phyloP scores from a whole-genome alignment of 2,797 vertebrate genomes.

The Scarus forsteni region DNA sequence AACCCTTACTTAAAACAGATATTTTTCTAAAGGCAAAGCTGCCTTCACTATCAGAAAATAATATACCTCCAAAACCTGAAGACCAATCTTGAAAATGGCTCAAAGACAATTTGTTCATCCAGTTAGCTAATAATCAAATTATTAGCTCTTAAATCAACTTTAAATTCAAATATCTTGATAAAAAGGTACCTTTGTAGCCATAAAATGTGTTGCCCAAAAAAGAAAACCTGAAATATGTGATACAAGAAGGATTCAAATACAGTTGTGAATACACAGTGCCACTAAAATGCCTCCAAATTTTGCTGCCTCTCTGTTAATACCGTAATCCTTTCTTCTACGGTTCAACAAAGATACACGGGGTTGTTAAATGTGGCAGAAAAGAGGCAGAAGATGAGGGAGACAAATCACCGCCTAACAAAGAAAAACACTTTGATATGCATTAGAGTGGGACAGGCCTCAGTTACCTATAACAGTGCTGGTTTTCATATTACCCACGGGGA shows the following conservation, averaged over 20 bases:
- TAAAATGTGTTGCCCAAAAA: neutral
- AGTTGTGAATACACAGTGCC: neutral
- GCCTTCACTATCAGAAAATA: too few relatives aligned
- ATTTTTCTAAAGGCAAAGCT: too few relatives aligned
- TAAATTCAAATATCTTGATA: neutral
- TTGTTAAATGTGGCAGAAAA: constrained; percentile 48
- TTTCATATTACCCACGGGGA: constrained; percentile 53
- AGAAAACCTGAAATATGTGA: neutral
- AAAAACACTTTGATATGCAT: constrained; percentile 66
- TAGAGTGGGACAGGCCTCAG: constrained; percentile 50
- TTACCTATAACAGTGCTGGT: constrained; percentile 49
- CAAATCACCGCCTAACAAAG: constrained; percentile 56
- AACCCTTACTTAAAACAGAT: too few relatives aligned
- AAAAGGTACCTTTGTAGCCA: neutral
- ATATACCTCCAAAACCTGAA: too few relatives aligned
- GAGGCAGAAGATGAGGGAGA: constrained; percentile 15
- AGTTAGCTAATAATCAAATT: neutral
- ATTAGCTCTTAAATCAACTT: neutral
- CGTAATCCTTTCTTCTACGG: constrained; percentile 48
- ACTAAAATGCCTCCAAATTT: constrained; percentile 49
- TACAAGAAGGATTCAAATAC: neutral
- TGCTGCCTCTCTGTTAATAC: constrained; percentile 42
- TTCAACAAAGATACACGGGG: constrained; percentile 50
- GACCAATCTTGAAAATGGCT: too few relatives aligned
- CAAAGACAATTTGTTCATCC: too few relatives aligned